These are phyloP conservation scores for Portunus trituberculatus DNA, from an alignment of 1,140 invertebrate species.

Conservation along the genomic window DNA sequence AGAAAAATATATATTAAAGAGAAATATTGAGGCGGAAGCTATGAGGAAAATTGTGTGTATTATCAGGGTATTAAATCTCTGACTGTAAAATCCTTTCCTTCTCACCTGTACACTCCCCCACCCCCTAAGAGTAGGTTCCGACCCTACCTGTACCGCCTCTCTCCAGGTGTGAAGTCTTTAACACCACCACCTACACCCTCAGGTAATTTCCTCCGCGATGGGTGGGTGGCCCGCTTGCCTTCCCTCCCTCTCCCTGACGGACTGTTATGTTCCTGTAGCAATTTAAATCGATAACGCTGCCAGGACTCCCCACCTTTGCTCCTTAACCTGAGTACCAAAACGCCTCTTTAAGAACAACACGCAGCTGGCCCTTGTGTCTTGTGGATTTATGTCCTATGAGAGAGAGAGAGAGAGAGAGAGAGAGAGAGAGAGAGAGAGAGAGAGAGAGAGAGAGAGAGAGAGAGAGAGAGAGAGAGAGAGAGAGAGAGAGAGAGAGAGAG, in stretches of 20 bases:
- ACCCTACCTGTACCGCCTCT: not conserved
- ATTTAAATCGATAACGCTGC: not conserved
- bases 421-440: conserved; percentile 23
- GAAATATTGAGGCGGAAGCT: too few species aligned
- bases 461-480: conserved; percentile 28
- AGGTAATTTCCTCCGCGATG: not conserved
- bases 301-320: not conserved
- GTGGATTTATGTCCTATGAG: not conserved
- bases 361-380: too few species aligned
- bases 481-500: conserved; percentile 40
- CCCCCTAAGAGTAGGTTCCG: not conserved
- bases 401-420: conserved; percentile 30
- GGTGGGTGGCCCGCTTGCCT: not conserved
- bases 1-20: too few species aligned
- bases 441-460: conserved; percentile 30
- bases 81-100: not conserved
- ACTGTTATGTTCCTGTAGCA: not conserved
- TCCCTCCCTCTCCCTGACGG: not conserved
- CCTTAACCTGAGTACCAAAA: too few species aligned
- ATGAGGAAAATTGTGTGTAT: not conserved
- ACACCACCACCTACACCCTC: not conserved
- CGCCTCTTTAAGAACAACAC: too few species aligned
- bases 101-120: not conserved
- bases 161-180: not conserved
- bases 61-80: not conserved